Evolutionary conservation across 2,113 vertebrate genomes (phyloP), one percentile per base, ranked within the genome.

Genomic region (Rhinichthys klamathensis): DNA sequence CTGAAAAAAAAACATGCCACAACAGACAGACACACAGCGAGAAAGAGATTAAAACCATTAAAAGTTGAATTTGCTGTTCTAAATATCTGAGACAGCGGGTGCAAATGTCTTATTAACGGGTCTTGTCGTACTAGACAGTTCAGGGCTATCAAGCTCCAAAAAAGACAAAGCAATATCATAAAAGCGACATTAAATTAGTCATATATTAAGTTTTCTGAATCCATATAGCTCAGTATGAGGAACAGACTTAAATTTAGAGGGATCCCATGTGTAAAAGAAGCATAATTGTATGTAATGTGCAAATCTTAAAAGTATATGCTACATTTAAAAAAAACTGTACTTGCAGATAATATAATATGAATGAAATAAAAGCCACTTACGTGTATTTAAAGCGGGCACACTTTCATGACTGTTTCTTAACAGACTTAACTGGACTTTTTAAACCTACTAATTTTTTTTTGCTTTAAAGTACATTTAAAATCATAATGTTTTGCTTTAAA

Each of bases 1-100:
- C 85, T 65, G 80, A 86, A 76, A 84, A 88, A 32, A 84, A 86
- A 18, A 32, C 77, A 30, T 46, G n/a, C 60, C 83, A 85, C 72
- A 85, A 80, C 25, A 78, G 46, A 56, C 41, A 65, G 56, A 54
- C n/a, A 60, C 54, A 65, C 56, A 74, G 44, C 30, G 67, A 82
- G 60, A 79, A 21, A 60, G 49, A 82, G 46, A 81, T 51, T 81
- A 30, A 63, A 67, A 30, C 27, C n/a, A 80, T 80, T 80, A 46
- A 12, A 82, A 58, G 32, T 61, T 82, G 79, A 82, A 78, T 86
- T 86, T 84, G 84, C 65, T 70, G 83, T 67, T 86, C 58, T 32
- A 6, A 21, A 15, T 25, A 23, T 25, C 76, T 10, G 46, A 54
- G 15, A 9, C 9, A 54, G 46, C n/a, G n/a, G n/a, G n/a, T n/a